These are phyloP conservation scores for Lordiphosa mommai DNA, from an alignment of 1,140 invertebrate genomes.

Conservation along the genomic window DNA sequence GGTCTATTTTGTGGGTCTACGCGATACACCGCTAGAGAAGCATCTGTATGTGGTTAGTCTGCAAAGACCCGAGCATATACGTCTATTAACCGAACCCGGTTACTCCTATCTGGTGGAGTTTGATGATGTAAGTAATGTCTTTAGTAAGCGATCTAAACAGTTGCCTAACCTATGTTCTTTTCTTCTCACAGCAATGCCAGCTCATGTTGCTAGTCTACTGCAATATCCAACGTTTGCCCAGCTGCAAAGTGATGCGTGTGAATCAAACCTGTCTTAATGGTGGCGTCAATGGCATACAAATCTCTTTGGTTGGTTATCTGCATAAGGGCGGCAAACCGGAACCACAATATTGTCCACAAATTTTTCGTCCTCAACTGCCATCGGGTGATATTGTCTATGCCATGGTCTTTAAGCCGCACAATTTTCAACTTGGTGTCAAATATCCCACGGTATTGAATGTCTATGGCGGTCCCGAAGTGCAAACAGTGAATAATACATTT, in stretches of 20 bases:
- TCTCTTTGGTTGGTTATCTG: constrained; percentile 86
- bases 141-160: background rate
- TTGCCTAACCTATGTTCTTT: background rate
- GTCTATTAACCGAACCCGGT: constrained; percentile 87
- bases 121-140: constrained; percentile 83
- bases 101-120: constrained; percentile 90
- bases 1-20: constrained; percentile 90
- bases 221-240: constrained; percentile 90
- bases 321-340: constrained; percentile 84
- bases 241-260: constrained; percentile 90
- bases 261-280: constrained; percentile 80
- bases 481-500: constrained; percentile 97
- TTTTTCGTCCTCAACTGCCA: constrained; percentile 86
- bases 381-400: constrained; percentile 91
- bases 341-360: constrained; percentile 85
- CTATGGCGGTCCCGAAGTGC: constrained; percentile 98
- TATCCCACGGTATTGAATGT: constrained; percentile 98
- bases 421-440: constrained; percentile 86
- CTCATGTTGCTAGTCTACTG: constrained; percentile 94
- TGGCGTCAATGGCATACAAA: constrained; percentile 83
- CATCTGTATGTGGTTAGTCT: constrained; percentile 91
- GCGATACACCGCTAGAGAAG: constrained; percentile 90
- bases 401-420: constrained; percentile 94
- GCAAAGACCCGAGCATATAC: constrained; percentile 83
- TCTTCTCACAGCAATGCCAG: constrained; percentile 85